Evolutionary conservation across 2,113 vertebrate genomes (phyloP), one percentile per base, ranked within the genome.

Genomic region (Orcinus orca): DNA sequence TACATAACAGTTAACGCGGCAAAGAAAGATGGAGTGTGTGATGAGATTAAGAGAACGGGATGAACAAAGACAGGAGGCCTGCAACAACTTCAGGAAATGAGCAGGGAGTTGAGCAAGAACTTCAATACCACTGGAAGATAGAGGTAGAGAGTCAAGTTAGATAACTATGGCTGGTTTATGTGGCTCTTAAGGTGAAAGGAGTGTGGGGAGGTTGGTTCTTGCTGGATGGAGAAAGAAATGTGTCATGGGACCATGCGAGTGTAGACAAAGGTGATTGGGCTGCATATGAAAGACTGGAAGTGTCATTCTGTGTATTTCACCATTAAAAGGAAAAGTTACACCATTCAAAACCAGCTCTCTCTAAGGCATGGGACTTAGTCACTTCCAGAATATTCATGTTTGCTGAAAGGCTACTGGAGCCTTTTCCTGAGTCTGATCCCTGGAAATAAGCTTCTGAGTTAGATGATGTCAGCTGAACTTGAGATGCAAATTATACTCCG

Each of bases 401-500:
- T 86, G 62, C 26, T 77, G 36, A 82, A 60, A 67, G 63, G 8
- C 79, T 83, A 53, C 11, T 25, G 44, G 38, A 88, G 31, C 9
- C 86, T 90, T 67, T 95, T 89, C 89, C 82, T 70, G 80, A 94
- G 63, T 53, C 79, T 70, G 70, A 97, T 90, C 79, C 82, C 62
- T 92, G 70, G 60, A 87, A 94, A 80, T 7, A 58, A 55, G 29
- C 20, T 89, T 90, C 81, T 58, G 33, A 88, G 70, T 23, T 44
- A 15, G 38, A 90, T 90, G 96, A 96, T 87, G 81, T 95, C 94
- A 95, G 58, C 80, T 82, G 87, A 97, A 88, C 80, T 94, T 53
- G 33, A 4, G 63, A 92, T 95, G 88, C 94, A 97, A 97, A 96
- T 95, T 93, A 88, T 21, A 71, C 68, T 86, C 47, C 26, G 53